Conservation (phyloP, 1,140 invertebrate genomes). For the Hylyphantes graminicola region DNA sequence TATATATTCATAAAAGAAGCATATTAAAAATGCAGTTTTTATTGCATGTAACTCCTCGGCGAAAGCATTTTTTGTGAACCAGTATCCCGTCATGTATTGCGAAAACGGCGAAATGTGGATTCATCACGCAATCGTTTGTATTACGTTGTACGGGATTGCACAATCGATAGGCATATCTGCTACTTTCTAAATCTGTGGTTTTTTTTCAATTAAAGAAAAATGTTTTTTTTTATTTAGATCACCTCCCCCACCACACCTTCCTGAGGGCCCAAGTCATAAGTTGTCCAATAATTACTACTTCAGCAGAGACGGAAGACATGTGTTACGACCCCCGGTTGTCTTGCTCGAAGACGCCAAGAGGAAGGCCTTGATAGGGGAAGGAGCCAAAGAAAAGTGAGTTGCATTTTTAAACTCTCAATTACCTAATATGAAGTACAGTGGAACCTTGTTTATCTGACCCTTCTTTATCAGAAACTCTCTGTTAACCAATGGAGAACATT, state of each 20-base stretch:
- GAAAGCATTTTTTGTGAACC: too few relatives aligned
- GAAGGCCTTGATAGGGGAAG: constrained; percentile 25
- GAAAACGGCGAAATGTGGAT: too few relatives aligned
- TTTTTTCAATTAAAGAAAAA: not conserved
- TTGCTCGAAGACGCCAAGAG: constrained; percentile 66
- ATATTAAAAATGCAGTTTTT: too few relatives aligned
- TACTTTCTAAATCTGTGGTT: not conserved
- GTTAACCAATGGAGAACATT: too few relatives aligned
- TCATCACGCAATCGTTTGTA: too few relatives aligned
- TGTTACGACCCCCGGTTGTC: constrained; percentile 76
- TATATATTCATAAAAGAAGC: too few relatives aligned
- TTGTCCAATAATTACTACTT: constrained; percentile 83
- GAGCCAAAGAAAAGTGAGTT: constrained; percentile 40
- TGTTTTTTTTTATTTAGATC: constrained; percentile 68
- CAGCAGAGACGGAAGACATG: constrained; percentile 78
- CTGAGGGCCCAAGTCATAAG: constrained; percentile 79
- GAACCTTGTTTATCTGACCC: too few relatives aligned
- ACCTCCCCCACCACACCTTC: constrained; percentile 80
- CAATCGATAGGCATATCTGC: not conserved
- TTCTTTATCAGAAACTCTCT: not conserved
- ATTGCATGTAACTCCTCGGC: too few relatives aligned
- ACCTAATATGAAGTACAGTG: not conserved
- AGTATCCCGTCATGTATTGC: too few relatives aligned
- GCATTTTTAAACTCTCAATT: not conserved
- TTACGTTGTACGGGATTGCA: too few relatives aligned